These are phyloP conservation scores for Hippopotamus amphibius DNA, from an alignment of 2,113 vertebrate species.

Conservation along the genomic window DNA sequence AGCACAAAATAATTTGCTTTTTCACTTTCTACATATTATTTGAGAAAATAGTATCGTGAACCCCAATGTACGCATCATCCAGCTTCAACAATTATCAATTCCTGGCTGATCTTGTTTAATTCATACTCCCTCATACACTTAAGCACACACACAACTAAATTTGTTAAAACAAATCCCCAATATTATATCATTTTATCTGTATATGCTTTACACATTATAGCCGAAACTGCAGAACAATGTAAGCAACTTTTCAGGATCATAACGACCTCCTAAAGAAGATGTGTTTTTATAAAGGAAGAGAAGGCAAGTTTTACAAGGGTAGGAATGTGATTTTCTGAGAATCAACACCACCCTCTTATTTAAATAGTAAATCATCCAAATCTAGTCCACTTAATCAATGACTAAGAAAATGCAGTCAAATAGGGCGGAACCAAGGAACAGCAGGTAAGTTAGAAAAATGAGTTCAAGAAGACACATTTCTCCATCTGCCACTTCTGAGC, in stretches of 20 bases:
- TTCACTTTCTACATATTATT: slow-evolving; percentile 13
- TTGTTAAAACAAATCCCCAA: slow-evolving; percentile 24
- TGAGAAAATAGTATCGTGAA: background rate
- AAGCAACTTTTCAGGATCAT: slow-evolving; percentile 1
- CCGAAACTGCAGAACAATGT: background rate
- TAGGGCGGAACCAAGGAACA: slow-evolving; percentile 30
- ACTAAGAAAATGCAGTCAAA: slow-evolving; percentile 17
- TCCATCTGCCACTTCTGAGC: slow-evolving; percentile 24
- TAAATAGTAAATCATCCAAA: background rate
- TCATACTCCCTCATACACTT: background rate
- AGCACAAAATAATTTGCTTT: background rate
- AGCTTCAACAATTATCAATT: slow-evolving; percentile 14
- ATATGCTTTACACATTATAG: background rate
- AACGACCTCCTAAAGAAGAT: background rate
- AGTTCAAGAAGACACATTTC: slow-evolving; percentile 26
- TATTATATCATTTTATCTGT: background rate
- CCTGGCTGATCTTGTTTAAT: background rate
- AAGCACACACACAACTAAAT: background rate
- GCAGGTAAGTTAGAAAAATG: slow-evolving; percentile 48
- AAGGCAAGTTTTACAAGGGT: background rate
- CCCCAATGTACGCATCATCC: background rate
- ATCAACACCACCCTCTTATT: background rate
- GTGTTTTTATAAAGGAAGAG: background rate
- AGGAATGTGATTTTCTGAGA: slow-evolving; percentile 50
- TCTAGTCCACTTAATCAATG: slow-evolving; percentile 4